phyloP scores from a whole-genome alignment of 2,888 invertebrate species.

The Eristalinus aeneus region DNA sequence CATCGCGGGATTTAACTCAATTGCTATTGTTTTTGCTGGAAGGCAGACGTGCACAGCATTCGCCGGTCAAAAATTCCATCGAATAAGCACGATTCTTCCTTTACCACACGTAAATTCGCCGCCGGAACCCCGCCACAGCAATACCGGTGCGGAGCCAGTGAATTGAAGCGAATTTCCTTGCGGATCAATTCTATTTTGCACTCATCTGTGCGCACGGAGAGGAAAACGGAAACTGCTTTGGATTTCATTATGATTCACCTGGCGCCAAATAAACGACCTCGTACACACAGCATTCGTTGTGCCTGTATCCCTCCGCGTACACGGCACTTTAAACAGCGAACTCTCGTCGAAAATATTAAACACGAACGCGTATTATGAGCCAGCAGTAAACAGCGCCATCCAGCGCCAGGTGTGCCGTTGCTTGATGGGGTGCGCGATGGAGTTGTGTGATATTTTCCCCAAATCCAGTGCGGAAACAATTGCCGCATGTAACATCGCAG shows the following conservation, averaged over 20 bases:
- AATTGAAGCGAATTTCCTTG: not conserved
- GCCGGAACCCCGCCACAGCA: not conserved
- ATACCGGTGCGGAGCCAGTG: not conserved
- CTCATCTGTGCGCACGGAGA: not conserved
- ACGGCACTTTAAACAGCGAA: slow-evolving; percentile 3
- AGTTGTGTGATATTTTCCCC: not conserved
- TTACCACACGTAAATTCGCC: not conserved
- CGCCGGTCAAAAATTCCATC: not conserved
- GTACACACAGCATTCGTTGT: not conserved
- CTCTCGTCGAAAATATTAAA: not conserved
- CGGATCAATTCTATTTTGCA: not conserved
- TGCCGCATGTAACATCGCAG: not conserved
- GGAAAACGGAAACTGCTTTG: slow-evolving; percentile 4
- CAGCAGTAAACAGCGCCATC: not conserved
- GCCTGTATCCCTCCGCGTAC: not conserved
- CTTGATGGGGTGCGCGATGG: not conserved
- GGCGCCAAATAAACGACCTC: slow-evolving; percentile 16
- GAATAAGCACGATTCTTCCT: not conserved
- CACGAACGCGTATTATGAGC: not conserved
- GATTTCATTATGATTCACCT: slow-evolving; percentile 16
- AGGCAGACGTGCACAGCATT: not conserved
- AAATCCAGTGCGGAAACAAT: not conserved
- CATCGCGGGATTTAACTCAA: not conserved
- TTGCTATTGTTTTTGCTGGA: not conserved
- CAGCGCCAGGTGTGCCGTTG: not conserved